phyloP scores from a whole-genome alignment of 1,140 invertebrate species.

The Aphis gossypii region DNA sequence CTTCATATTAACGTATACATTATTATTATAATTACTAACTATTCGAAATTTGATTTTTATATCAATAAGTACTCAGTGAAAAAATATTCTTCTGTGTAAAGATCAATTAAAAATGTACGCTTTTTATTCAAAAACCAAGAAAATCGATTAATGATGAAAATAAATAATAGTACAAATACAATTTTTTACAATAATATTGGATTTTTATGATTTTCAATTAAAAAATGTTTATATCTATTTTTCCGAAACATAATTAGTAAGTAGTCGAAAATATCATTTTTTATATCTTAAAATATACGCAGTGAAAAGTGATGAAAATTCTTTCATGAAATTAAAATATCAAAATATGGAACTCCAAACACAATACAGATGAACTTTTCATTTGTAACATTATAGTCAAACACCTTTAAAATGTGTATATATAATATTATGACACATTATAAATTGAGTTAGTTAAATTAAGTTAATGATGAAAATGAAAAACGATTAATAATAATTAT shows the following conservation, averaged over 20 bases:
- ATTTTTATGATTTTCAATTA: background rate
- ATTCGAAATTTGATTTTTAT: background rate
- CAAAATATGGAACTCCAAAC: background rate
- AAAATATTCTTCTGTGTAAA: no score
- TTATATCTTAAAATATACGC: no score
- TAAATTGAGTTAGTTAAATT: background rate
- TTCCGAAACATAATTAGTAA: background rate
- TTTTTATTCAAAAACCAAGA: no score
- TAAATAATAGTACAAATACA: background rate
- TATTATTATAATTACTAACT: background rate
- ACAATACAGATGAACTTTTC: background rate
- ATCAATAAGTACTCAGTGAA: no score
- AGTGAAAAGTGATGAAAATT: background rate
- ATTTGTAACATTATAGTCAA: background rate
- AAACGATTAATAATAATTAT: background rate
- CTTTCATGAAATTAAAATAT: background rate
- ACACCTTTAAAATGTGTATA: background rate
- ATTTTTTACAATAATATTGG: background rate
- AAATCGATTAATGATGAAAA: background rate
- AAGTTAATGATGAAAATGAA: background rate
- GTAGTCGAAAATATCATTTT: no score
- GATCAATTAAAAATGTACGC: no score
- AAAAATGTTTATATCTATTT: background rate
- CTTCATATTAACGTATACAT: background rate
- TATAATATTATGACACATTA: background rate